These are phyloP conservation scores for Trichopoda pennipes DNA, from an alignment of 2,888 invertebrate genomes.

Conservation along the genomic window DNA sequence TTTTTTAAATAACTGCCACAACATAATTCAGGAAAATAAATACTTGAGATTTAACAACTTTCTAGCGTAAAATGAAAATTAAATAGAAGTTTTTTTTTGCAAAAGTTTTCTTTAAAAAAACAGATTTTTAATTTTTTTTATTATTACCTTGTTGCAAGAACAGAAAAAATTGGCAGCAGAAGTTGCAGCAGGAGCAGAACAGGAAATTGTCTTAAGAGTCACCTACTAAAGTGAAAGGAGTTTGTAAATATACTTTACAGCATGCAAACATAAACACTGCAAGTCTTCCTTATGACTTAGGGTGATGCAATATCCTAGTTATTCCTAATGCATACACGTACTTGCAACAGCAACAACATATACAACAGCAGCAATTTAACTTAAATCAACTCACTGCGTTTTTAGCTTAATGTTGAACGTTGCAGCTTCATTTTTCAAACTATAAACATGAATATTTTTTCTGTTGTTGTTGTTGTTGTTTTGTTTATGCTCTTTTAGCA, in stretches of 20 bases:
- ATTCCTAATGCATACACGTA: slow-evolving; percentile 41
- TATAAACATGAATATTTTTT: slow-evolving; percentile 4
- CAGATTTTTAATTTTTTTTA: background rate
- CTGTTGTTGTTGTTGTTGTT: too few species aligned
- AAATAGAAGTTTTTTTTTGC: too few species aligned
- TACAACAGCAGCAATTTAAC: slow-evolving; percentile 6
- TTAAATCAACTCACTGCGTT: slow-evolving; percentile 14
- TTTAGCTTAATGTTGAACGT: slow-evolving; percentile 27
- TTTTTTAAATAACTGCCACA: background rate
- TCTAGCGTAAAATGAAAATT: slow-evolving; percentile 44
- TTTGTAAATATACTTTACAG: slow-evolving; percentile 36
- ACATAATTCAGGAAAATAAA: background rate
- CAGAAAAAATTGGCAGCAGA: too few species aligned
- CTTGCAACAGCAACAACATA: slow-evolving; percentile 5
- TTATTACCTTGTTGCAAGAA: slow-evolving; percentile 3
- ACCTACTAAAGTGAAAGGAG: slow-evolving; percentile 65
- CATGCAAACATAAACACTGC: slow-evolving; percentile 30
- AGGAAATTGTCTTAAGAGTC: slow-evolving; percentile 25
- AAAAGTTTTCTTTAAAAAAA: slow-evolving; percentile 34
- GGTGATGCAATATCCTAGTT: slow-evolving; percentile 50
- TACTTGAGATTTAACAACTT: slow-evolving; percentile 35
- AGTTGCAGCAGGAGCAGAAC: background rate
- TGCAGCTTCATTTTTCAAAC: background rate
- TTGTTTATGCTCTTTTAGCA: background rate
- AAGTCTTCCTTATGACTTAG: slow-evolving; percentile 31